Evolutionary conservation across 2,797 vertebrate genomes (phyloP), one percentile per base, ranked within the genome.

Genomic region (Pogoniulus pusillus): DNA sequence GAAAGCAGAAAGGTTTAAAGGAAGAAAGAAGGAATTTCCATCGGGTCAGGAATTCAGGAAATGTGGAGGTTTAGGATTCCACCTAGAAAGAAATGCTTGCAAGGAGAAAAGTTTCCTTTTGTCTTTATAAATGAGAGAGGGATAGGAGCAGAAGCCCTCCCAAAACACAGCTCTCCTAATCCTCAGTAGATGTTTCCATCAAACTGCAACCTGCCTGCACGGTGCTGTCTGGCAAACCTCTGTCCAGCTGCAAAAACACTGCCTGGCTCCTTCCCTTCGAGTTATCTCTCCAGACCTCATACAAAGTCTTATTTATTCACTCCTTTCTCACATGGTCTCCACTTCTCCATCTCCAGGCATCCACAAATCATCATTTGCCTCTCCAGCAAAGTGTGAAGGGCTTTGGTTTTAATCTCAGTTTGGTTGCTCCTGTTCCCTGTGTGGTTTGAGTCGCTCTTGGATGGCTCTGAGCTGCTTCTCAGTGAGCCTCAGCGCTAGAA

Each of bases 211-310:
- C 27, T 2, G 68, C 72, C 87, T 89, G 82, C 87, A 32, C 80
- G 87, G 64, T 15, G 13, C 85, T 80, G 90, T 57, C 90, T 93
- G 90, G 34, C 35, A 27, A 49, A 91, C 30, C 35, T 71, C 90
- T 16, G 0, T 26, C 85, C 93, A 94, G 82, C 94, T 94, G 94
- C 79, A 93, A 94, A 92, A 93, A 70, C 91, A 53, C 80, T 0
- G 58, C 70, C 91, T 30, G 8, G 82, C 30, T 18, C 49, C 60
- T 17, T 83, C 19, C 76, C 85, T 71, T 64, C 39, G 16, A 77
- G 60, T 68, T 82, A 26, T 85, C 93, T 87, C 91, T 39, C 32
- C 3, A 66, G 85, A 77, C 82, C 82, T 91, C 91, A 39, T 74
- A 53, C 85, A 49, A 53, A 68, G 62, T 17, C 73, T 32, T 13